Evolutionary conservation across 2,888 invertebrate genomes (phyloP), one percentile per base, ranked within the genome.

Genomic region (Chrysotoxum bicinctum): DNA sequence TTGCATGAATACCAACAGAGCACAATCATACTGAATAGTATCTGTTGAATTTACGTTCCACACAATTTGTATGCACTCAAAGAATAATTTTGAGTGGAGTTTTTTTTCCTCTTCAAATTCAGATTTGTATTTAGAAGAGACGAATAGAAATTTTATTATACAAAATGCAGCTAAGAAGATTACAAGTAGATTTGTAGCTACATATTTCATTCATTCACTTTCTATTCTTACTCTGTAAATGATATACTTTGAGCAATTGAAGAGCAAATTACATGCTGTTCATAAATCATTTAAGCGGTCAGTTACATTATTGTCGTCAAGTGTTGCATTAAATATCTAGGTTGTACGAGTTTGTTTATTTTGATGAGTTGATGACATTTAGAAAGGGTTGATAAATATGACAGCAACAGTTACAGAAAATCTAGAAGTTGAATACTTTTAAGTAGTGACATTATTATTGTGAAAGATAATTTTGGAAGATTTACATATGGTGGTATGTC

Each of bases 211-310:
- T 62, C 60, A 62, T 62, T 40, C 64, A 45, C 64, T 48, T 26
- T 43, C 19, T 74, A 48, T 21, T 48, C n/a, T 83, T 26, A 30
- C 35, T 50, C 14, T 83, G 43, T 64, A 64, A 43, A 64, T 69
- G 69, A 64, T 70, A 50, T 50, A 82, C 83, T 83, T 74, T 69
- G 40, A 70, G 70, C 74, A 74, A 78, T 78, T 78, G 78, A 52
- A 52, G 74, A 84, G 70, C 56, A 64, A 79, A 79, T 79, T 79
- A 79, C 75, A 74, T 21, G 83, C 79, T 79, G 69, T 54, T 79
- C 66, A 52, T 79, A 66, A 23, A 54, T 75, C 79, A 75, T 79
- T 84, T 79, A 75, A 84, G 60, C 69, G 83, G 83, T 79, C 83
- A 79, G 78, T 79, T 84, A 75, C 83, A 78, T 74, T 58, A n/a